A percentile compares a stretch with the other conserved stretches of the same genome.
phyloP scores from a whole-genome alignment of 2,888 invertebrate species.

The Drosophila kokeensis region DNA sequence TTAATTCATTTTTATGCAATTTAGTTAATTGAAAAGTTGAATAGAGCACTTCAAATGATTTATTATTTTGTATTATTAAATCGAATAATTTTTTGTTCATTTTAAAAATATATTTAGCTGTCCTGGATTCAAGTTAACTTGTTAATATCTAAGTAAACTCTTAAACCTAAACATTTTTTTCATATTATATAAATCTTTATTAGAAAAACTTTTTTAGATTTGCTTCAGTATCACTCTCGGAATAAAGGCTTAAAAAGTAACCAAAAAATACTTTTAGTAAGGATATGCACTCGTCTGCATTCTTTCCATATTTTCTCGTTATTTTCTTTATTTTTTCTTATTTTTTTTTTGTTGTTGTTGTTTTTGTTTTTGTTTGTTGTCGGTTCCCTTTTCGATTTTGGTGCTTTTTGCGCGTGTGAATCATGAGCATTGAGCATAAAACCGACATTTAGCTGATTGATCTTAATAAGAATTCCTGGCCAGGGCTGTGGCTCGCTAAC shows the following conservation, averaged over 20 bases:
- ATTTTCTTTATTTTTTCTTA: background rate
- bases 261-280: background rate
- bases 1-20: background rate
- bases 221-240: background rate
- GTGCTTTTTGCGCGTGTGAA: constrained; percentile 66
- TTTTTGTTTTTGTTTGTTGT: constrained; percentile 27
- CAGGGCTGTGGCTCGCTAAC: constrained; percentile 54
- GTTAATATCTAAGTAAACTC: background rate
- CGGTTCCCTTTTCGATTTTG: constrained; percentile 62
- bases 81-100: background rate
- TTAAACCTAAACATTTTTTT: background rate
- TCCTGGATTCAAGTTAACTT: rapidly evolving
- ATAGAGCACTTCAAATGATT: background rate
- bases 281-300: constrained; percentile 31
- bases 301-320: background rate
- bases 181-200: background rate
- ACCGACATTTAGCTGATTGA: constrained; percentile 80
- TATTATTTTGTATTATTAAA: background rate
- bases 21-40: background rate
- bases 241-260: background rate
- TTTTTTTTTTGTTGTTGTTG: constrained; percentile 3
- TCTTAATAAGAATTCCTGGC: constrained; percentile 76
- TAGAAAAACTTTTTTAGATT: background rate
- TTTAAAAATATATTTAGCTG: rapidly evolving
- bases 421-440: constrained; percentile 80